phyloP scores from a whole-genome alignment of 2,797 vertebrate species.

The Amphiprion clarkii region DNA sequence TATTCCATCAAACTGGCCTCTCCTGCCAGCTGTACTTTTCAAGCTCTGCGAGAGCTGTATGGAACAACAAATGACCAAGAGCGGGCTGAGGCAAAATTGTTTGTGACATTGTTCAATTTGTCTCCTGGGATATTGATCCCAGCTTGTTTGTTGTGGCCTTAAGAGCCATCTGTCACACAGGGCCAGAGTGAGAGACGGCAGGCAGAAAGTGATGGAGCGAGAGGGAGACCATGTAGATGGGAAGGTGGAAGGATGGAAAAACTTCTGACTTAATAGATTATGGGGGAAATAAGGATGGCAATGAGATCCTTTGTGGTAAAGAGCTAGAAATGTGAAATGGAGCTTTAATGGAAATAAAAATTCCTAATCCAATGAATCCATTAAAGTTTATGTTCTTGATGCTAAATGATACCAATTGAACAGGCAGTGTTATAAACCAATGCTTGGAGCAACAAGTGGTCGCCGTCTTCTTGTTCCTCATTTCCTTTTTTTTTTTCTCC shows the following conservation, averaged over 20 bases:
- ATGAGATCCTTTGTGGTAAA: conserved; percentile 18
- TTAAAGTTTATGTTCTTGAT: conserved; percentile 50
- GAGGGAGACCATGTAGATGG: conserved; percentile 45
- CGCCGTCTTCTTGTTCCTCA: conserved; percentile 67
- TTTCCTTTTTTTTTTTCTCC: conserved; percentile 53
- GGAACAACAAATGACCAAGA: conserved; percentile 63
- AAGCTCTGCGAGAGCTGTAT: conserved; percentile 28
- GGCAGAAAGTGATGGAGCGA: conserved; percentile 53
- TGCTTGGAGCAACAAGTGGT: conserved; percentile 78
- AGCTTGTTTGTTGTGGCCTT: conserved; percentile 75
- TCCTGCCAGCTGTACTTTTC: conserved; percentile 38
- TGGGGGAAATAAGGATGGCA: conserved; percentile 16
- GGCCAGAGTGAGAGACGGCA: conserved; percentile 33
- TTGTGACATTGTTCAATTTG: conserved; percentile 77
- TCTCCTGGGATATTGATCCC: conserved; percentile 73
- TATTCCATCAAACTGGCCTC: conserved; percentile 30
- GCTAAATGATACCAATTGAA: conserved; percentile 55
- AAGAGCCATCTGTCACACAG: conserved; percentile 76
- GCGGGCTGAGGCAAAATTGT: conserved; percentile 60
- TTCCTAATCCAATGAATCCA: conserved; percentile 45
- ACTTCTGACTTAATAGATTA: conserved; percentile 46
- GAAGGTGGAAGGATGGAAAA: conserved; percentile 49
- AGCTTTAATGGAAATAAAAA: conserved; percentile 46
- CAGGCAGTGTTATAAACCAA: conserved; percentile 65
- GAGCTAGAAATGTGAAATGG: conserved; percentile 47